Percentiles rank a stretch among this genome's conserved stretches.
phyloP scores from a whole-genome alignment of 2,113 vertebrate species.

The Tyto alba region DNA sequence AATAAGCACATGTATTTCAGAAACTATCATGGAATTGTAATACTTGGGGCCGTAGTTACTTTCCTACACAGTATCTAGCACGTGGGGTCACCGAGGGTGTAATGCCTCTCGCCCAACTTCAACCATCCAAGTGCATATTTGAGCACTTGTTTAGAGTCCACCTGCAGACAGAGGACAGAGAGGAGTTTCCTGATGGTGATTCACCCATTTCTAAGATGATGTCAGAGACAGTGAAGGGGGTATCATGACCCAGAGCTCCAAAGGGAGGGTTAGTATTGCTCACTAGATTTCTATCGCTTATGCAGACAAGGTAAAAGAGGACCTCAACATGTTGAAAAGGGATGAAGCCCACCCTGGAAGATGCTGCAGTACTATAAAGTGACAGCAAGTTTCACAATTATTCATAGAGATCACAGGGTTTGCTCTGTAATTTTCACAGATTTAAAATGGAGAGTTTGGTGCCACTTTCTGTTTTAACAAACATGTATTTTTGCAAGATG shows the following conservation, averaged over 20 bases:
- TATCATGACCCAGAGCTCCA: background rate
- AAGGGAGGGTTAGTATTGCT: background rate
- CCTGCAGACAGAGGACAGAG: background rate
- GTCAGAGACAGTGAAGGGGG: background rate
- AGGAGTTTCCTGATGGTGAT: background rate
- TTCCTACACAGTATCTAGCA: background rate
- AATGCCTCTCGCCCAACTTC: background rate
- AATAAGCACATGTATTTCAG: background rate
- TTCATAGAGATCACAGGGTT: background rate
- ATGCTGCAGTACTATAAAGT: background rate
- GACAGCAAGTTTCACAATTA: background rate
- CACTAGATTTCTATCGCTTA: background rate
- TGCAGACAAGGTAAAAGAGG: background rate
- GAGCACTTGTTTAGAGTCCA: background rate
- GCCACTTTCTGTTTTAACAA: background rate
- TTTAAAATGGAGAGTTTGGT: background rate
- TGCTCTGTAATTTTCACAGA: background rate
- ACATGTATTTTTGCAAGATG: background rate
- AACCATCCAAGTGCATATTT: background rate
- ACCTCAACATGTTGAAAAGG: background rate
- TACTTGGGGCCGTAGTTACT: background rate
- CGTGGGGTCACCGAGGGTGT: background rate
- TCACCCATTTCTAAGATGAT: background rate
- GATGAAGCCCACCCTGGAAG: background rate
- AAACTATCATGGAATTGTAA: background rate